These are phyloP conservation scores for Marisa cornuarietis DNA, from an alignment of 1,140 invertebrate genomes.

Conservation along the genomic window DNA sequence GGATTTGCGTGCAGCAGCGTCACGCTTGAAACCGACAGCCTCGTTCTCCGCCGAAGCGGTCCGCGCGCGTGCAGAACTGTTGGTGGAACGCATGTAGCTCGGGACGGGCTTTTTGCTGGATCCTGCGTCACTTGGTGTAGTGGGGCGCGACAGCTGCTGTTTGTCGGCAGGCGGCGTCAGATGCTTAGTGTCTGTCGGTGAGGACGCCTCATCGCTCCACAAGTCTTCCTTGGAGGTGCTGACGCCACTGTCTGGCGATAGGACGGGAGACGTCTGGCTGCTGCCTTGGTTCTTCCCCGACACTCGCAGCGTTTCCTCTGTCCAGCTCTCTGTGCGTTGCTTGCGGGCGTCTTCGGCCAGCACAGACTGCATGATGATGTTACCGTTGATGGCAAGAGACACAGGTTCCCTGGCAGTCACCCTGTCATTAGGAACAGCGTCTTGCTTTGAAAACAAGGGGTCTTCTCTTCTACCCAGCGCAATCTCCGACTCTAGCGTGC, in stretches of 20 bases:
- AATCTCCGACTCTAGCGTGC: slow-evolving; percentile 58
- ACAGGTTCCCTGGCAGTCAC: neutral
- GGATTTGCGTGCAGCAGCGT: slow-evolving; percentile 40
- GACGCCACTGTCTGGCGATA: slow-evolving; percentile 54
- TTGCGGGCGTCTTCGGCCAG: slow-evolving; percentile 52
- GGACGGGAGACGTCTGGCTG: slow-evolving; percentile 39
- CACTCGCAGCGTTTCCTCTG: slow-evolving; percentile 40
- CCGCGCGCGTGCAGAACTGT: slow-evolving; percentile 10
- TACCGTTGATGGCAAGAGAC: neutral
- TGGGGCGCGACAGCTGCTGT: slow-evolving; percentile 14
- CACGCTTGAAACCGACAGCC: slow-evolving; percentile 41
- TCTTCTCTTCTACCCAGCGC: slow-evolving; percentile 33
- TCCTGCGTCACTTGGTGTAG: slow-evolving; percentile 26
- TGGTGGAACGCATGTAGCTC: slow-evolving; percentile 47
- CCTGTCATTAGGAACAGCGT: neutral
- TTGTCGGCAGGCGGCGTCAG: slow-evolving; percentile 7
- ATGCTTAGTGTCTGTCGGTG: slow-evolving; percentile 23
- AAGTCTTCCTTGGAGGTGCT: slow-evolving; percentile 50
- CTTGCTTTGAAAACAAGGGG: slow-evolving; percentile 3
- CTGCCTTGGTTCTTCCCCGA: slow-evolving; percentile 36
- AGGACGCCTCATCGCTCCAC: slow-evolving; percentile 43
- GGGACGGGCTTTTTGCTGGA: slow-evolving; percentile 34
- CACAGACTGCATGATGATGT: slow-evolving; percentile 31
- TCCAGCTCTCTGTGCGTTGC: slow-evolving; percentile 58
- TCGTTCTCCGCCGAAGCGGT: neutral